A percentile compares a stretch with the other conserved stretches of the same genome.
Conservation (phyloP, 2,113 vertebrate genomes). For the Dendropsophus ebraccatus region DNA sequence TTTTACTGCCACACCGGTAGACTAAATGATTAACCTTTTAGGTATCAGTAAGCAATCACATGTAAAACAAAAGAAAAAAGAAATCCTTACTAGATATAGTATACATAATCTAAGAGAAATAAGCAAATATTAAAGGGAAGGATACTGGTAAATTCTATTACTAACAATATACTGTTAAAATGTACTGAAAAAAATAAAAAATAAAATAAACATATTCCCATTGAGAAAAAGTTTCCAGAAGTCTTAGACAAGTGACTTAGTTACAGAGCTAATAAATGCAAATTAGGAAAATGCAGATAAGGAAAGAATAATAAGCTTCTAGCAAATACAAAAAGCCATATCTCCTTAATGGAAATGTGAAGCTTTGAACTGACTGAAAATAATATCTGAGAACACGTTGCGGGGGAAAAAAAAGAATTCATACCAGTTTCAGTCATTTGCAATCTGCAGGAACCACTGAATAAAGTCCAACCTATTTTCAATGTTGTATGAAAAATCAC, state of each 20-base stretch:
- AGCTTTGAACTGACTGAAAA: constrained; percentile 71
- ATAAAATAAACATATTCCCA: not conserved
- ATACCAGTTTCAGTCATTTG: constrained; percentile 70
- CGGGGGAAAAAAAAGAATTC: constrained; percentile 68
- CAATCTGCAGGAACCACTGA: constrained; percentile 67
- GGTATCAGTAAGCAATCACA: too few relatives aligned
- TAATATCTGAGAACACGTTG: constrained; percentile 74
- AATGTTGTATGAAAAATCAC: constrained; percentile 33
- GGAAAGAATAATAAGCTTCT: constrained; percentile 75
- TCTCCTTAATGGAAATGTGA: constrained; percentile 76
- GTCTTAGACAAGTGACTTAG: constrained; percentile 75
- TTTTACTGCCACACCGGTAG: too few relatives aligned
- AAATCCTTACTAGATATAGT: not conserved
- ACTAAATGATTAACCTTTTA: too few relatives aligned
- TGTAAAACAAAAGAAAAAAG: too few relatives aligned
- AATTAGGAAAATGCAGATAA: constrained; percentile 76
- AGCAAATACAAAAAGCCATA: constrained; percentile 73
- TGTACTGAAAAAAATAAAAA: not conserved
- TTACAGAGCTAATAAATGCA: constrained; percentile 77
- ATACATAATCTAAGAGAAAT: too few relatives aligned
- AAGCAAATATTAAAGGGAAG: not conserved
- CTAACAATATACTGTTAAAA: not conserved
- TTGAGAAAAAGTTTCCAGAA: constrained; percentile 70
- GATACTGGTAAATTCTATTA: not conserved
- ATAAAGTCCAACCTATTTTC: constrained; percentile 38